Evolutionary conservation across 1,140 invertebrate genomes (phyloP), one percentile per base, ranked within the genome.

Genomic region (Dryas iulia): DNA sequence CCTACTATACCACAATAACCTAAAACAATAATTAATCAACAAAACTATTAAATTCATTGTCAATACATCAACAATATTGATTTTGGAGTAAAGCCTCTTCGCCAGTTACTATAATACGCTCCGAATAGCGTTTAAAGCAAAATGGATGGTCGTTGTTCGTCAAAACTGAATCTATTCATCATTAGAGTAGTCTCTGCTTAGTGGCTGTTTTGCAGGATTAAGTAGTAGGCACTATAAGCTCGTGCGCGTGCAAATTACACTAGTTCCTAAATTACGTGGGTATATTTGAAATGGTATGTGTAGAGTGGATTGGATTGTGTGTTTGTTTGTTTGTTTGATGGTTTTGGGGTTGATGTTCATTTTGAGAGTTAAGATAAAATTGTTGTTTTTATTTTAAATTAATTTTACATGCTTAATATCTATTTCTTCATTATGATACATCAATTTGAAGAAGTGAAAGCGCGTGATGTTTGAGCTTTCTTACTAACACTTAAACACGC

Each of bases 141-240:
- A 68, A 72, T 72, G 24, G 56, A 72, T 68, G 61, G 65, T 23
- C 24, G 28, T 26, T 72, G 54, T 65, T 64, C 56, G 64, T 72
- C 70, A 72, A 72, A 72, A 72, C 69, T 68, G 63, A 56, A 53
- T 67, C 66, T 61, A 68, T 72, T 66, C 30, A 64, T 72, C 70
- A 72, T 72, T 68, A 72, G 56, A 60, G 54, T 14, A 58, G 70
- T 30, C 62, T 33, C 62, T 47, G 52, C 59, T 66, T 57, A 39
- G 63, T 47, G 54, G 25, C 24, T 66, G 25, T 35, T 39, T 56
- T 18, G 56, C 26, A 28, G 39, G 63, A 66, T 66, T 66, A 66
- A 59, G 54, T 30, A 18, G 54, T 30, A 66, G 39, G 39, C 39
- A 18, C 6, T 21, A n/a, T n/a, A 47, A 21, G 18, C 18, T 21